Evolutionary conservation across 2,888 invertebrate genomes (phyloP), one percentile per base, ranked within the genome.

Genomic region (Agrochola macilenta): DNA sequence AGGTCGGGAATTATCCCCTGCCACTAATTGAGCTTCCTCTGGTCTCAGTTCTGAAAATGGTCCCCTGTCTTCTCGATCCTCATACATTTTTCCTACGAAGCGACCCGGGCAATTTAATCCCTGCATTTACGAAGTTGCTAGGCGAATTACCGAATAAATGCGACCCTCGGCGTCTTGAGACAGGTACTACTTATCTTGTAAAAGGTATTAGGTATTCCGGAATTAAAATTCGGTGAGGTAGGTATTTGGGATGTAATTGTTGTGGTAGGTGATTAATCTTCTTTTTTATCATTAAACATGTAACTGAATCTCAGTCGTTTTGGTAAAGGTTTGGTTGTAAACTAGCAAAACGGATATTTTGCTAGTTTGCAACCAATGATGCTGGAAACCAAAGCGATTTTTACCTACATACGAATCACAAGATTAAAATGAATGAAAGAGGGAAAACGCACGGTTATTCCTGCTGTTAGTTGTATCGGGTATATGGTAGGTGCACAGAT

Each of bases 81-180:
- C 91, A 91, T 91, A 91, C 90, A 92, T 92, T 92, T 92, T 92
- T 92, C 91, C 83, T 89, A 83, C 78, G 88, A 87, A 89, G 87
- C 87, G 84, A 85, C 86, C 87, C 88, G 79, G 84, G 90, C 89
- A 91, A 91, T 92, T 91, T 92, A 92, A 92, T 92, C 90, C 84
- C 91, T 84, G 87, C 90, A 89, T 89, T 91, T 90, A 90, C 89
- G 89, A 70, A 85, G 86, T 88, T 84, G 80, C 87, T 80, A 54
- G 79, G 82, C 78, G 91, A 91, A 91, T 91, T 90, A 89, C 89
- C 81, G 87, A 88, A 90, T 89, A 90, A 91, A 91, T 87, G 89
- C 81, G 87, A 89, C 89, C 89, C 86, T 87, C 81, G 79, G 76
- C 82, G 83, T 79, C 88, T 87, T 85, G 83, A 84, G 76, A 79